phyloP scores from a whole-genome alignment of 2,113 vertebrate species.

The Poicephalus gulielmi region DNA sequence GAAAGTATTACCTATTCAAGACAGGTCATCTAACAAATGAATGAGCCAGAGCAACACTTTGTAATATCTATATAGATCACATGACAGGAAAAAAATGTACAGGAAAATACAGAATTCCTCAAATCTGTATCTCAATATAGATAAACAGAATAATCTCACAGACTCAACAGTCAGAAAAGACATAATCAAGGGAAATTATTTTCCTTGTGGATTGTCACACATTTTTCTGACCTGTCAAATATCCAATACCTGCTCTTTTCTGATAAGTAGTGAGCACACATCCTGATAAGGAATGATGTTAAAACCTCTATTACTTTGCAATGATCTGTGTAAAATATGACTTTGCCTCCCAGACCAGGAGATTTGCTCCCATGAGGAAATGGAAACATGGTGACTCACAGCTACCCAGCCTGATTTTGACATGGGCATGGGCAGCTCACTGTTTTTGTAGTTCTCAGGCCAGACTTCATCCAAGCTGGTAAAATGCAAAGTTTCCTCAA shows the following conservation, averaged over 20 bases:
- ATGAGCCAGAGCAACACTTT: neutral
- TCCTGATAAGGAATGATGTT: neutral
- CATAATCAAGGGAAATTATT: neutral
- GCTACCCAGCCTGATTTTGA: neutral
- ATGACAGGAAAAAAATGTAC: neutral
- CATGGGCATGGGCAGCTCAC: neutral
- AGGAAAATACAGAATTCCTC: neutral
- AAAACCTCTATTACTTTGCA: conserved; percentile 36
- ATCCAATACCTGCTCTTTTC: conserved; percentile 36
- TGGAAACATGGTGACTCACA: neutral
- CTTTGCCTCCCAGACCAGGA: neutral
- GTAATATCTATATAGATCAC: neutral
- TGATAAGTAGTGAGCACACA: neutral
- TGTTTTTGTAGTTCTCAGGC: neutral
- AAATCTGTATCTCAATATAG: neutral
- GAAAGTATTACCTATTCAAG: neutral
- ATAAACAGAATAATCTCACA: neutral
- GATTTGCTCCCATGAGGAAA: neutral
- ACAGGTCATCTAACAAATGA: neutral
- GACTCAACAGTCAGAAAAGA: conserved; percentile 11
- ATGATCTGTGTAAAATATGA: neutral
- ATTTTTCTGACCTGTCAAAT: conserved; percentile 31
- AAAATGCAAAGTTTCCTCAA: neutral
- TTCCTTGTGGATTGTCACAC: neutral
- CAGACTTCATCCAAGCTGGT: neutral